Conservation (phyloP, 2,888 invertebrate species). For the Molanna angustata region DNA sequence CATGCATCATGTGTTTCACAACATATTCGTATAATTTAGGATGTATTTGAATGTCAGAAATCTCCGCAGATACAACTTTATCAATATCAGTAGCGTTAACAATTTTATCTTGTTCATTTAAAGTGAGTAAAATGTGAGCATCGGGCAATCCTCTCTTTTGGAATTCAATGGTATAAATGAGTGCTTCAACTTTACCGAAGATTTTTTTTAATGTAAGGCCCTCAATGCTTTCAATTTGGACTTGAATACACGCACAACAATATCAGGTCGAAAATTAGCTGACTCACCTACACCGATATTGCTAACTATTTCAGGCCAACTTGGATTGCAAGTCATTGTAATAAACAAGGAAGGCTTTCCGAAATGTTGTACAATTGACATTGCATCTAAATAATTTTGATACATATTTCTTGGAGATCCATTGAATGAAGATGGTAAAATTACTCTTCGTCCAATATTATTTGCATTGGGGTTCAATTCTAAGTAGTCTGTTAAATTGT, state of each 20-base stretch:
- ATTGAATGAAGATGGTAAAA: slow-evolving; percentile 6
- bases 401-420: not conserved
- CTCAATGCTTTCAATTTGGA: not conserved
- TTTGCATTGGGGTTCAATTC: slow-evolving; percentile 19
- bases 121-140: slow-evolving; percentile 9
- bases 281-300: slow-evolving; percentile 1
- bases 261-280: not conserved
- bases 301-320: slow-evolving; percentile 24
- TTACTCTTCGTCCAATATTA: slow-evolving; percentile 25
- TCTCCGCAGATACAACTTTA: slow-evolving; percentile 27
- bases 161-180: slow-evolving; percentile 7
- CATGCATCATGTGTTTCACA: slow-evolving; percentile 29
- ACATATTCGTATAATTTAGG: slow-evolving; percentile 22
- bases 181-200: slow-evolving; percentile 1
- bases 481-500: slow-evolving; percentile 12
- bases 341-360: slow-evolving; percentile 25
- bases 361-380: slow-evolving; percentile 14
- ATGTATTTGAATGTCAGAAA: slow-evolving; percentile 25
- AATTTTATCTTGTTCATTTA: slow-evolving; percentile 17
- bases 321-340: slow-evolving; percentile 27
- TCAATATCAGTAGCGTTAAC: slow-evolving; percentile 19
- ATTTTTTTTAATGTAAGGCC: not conserved
- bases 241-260: not conserved
- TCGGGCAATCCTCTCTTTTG: not conserved
- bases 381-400: not conserved